Evolutionary conservation across 2,113 vertebrate species (phyloP), one percentile per base, ranked within the genome.

Genomic region (Pardalotus punctatus): DNA sequence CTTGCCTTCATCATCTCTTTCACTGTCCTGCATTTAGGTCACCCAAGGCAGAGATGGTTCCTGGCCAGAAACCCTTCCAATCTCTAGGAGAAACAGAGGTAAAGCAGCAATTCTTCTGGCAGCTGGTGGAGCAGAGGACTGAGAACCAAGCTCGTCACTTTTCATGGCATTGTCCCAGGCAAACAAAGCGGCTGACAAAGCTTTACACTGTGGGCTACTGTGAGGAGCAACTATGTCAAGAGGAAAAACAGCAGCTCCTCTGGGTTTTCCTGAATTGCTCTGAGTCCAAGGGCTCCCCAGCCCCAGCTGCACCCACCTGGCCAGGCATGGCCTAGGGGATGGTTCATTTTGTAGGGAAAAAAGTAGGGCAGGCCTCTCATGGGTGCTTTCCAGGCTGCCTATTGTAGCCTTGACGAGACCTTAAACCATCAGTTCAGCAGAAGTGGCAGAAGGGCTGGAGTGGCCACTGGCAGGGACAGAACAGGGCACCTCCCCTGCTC

Each of bases 351-450:
- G 5, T 6, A 18, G 67, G n/a, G n/a, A 53, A 91, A 51, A 70
- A 90, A 76, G 40, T 4, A 38, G 56, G 33, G 31, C 51, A 54
- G 64, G 56, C 29, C 50, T 91, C 77, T 70, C 66, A 40, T 6
- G 11, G 71, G 42, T 69, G 28, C 53, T 73, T 48, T 31, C 31
- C 31, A 66, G 58, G 58, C 58, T 28, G 21, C 38, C 45, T 65
- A 29, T 11, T 14, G 19, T 0, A 5, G 65, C 62, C 71, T 38
- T 13, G 4, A 22, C 0, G 1, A 79, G 56, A 17, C 14, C 38
- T 22, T 38, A 40, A 29, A 22, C 5, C 31, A 16, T 8, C 4
- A 28, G 31, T 4, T 12, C 23, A 36, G 38, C 58, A 47, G 3
- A 36, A 38, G 54, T 3, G 24, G 40, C 58, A 78, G 48, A 54